phyloP scores from a whole-genome alignment of 2,888 invertebrate species.

The Eledona agricola region DNA sequence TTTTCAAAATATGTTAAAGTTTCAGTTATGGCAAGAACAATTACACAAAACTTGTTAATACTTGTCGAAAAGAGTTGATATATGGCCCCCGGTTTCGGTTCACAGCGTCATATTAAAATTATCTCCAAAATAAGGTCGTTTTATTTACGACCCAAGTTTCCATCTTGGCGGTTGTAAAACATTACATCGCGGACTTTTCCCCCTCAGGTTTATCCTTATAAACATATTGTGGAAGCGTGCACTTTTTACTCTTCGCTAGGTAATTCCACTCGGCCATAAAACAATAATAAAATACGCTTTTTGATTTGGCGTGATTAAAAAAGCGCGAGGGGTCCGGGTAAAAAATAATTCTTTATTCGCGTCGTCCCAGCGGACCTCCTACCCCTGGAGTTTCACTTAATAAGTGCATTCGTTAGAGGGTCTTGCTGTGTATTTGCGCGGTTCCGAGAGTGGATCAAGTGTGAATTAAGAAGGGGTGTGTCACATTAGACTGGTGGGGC shows the following conservation, averaged over 20 bases:
- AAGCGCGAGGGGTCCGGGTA: conserved; percentile 53
- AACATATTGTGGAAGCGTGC: conserved; percentile 33
- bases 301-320: conserved; percentile 63
- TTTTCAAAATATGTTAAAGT: too few species aligned
- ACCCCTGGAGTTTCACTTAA: conserved; percentile 57
- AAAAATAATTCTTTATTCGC: conserved; percentile 61
- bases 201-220: conserved; percentile 23
- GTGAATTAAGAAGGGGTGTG: conserved; percentile 60
- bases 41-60: conserved; percentile 14
- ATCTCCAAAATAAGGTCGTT: conserved; percentile 46
- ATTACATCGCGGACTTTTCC: conserved; percentile 44
- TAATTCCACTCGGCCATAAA: conserved; percentile 55
- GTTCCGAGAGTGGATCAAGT: conserved; percentile 56
- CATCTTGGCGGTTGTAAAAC: conserved; percentile 41
- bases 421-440: conserved; percentile 49
- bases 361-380: conserved; percentile 49
- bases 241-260: conserved; percentile 40
- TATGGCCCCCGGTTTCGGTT: conserved; percentile 26
- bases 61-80: conserved; percentile 29
- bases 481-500: conserved; percentile 54
- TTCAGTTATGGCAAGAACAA: conserved; percentile 11
- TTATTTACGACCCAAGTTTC: conserved; percentile 50
- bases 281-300: conserved; percentile 59
- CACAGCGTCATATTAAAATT: conserved; percentile 41
- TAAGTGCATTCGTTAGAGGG: conserved; percentile 55